A percentile compares a stretch with the other conserved stretches of the same genome.
Evolutionary conservation across 2,888 invertebrate genomes (phyloP).

Genomic region (Polyploca ridens): DNA sequence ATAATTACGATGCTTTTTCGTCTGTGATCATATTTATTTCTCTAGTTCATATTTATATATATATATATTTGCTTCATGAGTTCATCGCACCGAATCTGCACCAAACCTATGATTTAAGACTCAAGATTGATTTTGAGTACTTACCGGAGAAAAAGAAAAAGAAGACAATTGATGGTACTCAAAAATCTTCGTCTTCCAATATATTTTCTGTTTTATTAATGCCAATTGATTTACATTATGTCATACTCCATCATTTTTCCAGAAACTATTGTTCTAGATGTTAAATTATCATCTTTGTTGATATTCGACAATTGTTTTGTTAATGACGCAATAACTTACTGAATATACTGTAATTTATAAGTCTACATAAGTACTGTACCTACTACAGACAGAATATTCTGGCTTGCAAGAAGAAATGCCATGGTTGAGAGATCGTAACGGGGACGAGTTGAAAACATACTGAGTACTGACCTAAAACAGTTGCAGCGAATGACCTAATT

Average conservation of each 20-base stretch:
- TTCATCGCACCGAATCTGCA: too few relatives aligned
- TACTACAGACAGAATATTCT: background rate
- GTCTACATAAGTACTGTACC: background rate
- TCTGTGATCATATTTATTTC: too few relatives aligned
- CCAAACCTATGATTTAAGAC: too few relatives aligned
- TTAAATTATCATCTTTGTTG: conserved; percentile 14
- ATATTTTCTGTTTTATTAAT: background rate
- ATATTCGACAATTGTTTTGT: conserved; percentile 11
- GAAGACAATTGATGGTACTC: too few relatives aligned
- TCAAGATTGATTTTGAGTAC: too few relatives aligned
- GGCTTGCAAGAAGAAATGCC: background rate
- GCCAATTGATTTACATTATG: background rate
- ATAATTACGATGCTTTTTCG: too few relatives aligned
- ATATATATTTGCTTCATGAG: too few relatives aligned
- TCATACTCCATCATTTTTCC: conserved; percentile 4
- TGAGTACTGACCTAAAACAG: background rate
- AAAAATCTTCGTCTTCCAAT: background rate
- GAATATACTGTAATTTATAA: background rate
- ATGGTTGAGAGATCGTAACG: background rate
- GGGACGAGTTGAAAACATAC: conserved; percentile 2
- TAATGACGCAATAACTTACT: conserved; percentile 10
- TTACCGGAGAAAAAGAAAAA: too few relatives aligned
- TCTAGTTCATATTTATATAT: too few relatives aligned
- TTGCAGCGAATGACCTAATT: conserved; percentile 11
- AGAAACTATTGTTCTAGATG: conserved; percentile 13